Percentiles rank a stretch among this genome's conserved stretches.
phyloP scores from a whole-genome alignment of 2,888 invertebrate genomes.

The Ophion slaviceki region DNA sequence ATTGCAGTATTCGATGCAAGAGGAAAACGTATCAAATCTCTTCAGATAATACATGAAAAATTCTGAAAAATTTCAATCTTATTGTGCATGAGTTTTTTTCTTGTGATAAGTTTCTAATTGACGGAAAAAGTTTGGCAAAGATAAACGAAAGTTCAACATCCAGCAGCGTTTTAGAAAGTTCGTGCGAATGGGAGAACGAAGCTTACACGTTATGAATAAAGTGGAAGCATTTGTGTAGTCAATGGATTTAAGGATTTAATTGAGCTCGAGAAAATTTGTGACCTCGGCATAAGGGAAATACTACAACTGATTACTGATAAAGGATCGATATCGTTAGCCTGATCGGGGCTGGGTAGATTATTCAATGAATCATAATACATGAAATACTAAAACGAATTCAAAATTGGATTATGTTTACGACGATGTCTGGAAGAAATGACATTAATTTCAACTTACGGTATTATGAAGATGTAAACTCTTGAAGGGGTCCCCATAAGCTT shows the following conservation, averaged over 20 bases:
- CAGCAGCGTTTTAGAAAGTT: not conserved
- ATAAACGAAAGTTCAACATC: not conserved
- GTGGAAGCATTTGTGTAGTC: not conserved
- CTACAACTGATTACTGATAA: too few relatives aligned
- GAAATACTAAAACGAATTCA: too few relatives aligned
- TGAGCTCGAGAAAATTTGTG: not conserved
- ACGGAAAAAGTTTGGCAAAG: not conserved
- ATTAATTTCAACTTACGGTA: too few relatives aligned
- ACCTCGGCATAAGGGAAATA: too few relatives aligned
- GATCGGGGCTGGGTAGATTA: too few relatives aligned
- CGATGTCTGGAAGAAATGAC: too few relatives aligned
- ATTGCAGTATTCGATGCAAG: not conserved
- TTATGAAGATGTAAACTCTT: too few relatives aligned
- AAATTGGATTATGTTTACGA: too few relatives aligned
- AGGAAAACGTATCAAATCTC: not conserved
- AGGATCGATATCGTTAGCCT: too few relatives aligned
- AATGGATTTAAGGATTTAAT: not conserved
- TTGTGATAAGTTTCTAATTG: not conserved
- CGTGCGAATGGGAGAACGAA: too few relatives aligned
- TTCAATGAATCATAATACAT: too few relatives aligned
- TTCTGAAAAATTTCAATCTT: not conserved
- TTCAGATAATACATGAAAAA: not conserved
- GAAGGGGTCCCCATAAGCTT: too few relatives aligned
- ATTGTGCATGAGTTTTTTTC: not conserved
- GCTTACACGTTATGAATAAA: not conserved